phyloP scores from a whole-genome alignment of 1,140 invertebrate genomes.

The Microplitis mediator region DNA sequence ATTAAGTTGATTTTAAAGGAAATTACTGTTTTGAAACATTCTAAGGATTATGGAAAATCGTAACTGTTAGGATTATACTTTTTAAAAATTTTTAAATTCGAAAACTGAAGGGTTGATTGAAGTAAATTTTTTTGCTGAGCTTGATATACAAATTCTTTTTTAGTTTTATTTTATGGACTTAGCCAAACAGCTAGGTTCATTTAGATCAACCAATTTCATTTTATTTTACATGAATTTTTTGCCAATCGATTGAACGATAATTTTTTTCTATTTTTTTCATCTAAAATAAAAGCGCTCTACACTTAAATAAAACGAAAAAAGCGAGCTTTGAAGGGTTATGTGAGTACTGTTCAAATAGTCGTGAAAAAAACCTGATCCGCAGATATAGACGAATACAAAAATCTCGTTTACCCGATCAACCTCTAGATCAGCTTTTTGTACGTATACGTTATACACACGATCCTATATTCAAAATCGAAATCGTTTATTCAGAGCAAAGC shows the following conservation, averaged over 20 bases:
- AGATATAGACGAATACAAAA: background rate
- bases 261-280: background rate
- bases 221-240: too few relatives aligned
- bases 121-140: background rate
- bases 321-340: background rate
- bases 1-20: too few relatives aligned
- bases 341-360: slow-evolving; percentile 1
- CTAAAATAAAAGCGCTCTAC: background rate
- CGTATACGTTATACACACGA: background rate
- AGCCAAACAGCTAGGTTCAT: too few relatives aligned
- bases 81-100: too few relatives aligned
- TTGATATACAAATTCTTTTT: background rate
- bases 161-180: too few relatives aligned
- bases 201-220: too few relatives aligned
- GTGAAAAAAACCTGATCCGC: background rate
- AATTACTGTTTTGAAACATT: too few relatives aligned
- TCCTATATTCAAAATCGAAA: background rate
- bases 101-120: too few relatives aligned
- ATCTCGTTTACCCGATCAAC: slow-evolving; percentile 16
- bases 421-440: slow-evolving; percentile 15
- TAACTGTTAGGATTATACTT: too few relatives aligned
- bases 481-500: background rate
- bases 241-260: background rate
- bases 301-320: background rate
- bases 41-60: too few relatives aligned